These are phyloP conservation scores for Drosophila planitibia DNA, from an alignment of 2,888 invertebrate species.

Conservation along the genomic window DNA sequence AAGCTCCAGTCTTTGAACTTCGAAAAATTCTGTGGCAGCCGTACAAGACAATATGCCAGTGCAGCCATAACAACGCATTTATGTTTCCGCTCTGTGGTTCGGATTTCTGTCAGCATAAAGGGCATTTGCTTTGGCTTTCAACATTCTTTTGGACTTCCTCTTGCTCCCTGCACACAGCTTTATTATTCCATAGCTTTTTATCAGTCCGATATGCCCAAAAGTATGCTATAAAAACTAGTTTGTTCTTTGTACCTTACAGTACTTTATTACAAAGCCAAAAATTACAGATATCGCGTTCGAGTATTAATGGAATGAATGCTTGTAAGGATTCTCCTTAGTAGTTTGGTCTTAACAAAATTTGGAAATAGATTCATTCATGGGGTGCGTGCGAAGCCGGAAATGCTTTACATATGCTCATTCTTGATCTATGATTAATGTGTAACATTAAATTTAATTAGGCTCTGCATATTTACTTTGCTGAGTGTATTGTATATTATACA, in stretches of 20 bases:
- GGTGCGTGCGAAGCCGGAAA: neutral
- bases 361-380: neutral
- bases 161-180: neutral
- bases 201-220: conserved; percentile 11
- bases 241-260: neutral
- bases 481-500: neutral
- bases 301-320: neutral
- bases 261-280: neutral
- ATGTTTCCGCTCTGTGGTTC: conserved; percentile 37
- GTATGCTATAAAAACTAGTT: conserved; percentile 12
- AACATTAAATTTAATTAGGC: conserved; percentile 3
- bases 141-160: neutral
- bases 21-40: conserved; percentile 9
- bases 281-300: neutral
- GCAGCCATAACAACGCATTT: conserved; percentile 55
- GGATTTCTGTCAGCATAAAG: conserved; percentile 47
- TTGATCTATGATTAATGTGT: neutral
- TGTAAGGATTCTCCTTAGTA: neutral
- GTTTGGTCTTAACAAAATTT: neutral
- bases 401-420: neutral
- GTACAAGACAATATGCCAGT: conserved; percentile 40
- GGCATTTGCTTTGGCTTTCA: conserved; percentile 15
- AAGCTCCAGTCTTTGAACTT: neutral
- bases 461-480: neutral
- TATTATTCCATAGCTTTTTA: conserved; percentile 2